phyloP scores from a whole-genome alignment of 2,888 invertebrate species.

The Taphrorychus bicolor region DNA sequence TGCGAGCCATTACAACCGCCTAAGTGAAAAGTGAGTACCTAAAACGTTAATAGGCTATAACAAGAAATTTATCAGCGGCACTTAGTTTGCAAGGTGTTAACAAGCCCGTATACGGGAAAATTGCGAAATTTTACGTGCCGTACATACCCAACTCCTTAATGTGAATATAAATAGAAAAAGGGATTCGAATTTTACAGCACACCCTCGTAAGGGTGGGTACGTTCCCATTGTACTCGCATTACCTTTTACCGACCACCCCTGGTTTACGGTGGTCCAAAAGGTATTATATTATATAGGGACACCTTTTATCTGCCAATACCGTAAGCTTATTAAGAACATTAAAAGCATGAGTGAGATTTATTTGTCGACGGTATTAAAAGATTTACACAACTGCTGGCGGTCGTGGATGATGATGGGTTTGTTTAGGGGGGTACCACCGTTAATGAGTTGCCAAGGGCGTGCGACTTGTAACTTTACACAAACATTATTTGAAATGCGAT shows the following conservation, averaged over 20 bases:
- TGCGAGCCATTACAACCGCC: not conserved
- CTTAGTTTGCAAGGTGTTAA: slow-evolving; percentile 29
- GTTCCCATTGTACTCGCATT: slow-evolving; percentile 32
- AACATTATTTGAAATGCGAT: slow-evolving; percentile 2
- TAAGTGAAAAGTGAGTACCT: slow-evolving; percentile 14
- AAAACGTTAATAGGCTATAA: slow-evolving; percentile 27
- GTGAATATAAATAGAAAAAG: not conserved
- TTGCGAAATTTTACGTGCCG: slow-evolving; percentile 24
- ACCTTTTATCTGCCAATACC: slow-evolving; percentile 31
- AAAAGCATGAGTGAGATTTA: slow-evolving; percentile 39
- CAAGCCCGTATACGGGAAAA: slow-evolving; percentile 29
- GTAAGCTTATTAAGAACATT: slow-evolving; percentile 33
- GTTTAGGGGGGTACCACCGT: slow-evolving; percentile 23
- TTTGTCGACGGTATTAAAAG: slow-evolving; percentile 38
- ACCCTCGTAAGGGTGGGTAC: not conserved
- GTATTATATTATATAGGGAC: too few relatives aligned
- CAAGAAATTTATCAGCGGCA: slow-evolving; percentile 24
- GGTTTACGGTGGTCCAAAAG: slow-evolving; percentile 23
- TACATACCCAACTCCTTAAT: slow-evolving; percentile 13
- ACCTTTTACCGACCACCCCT: slow-evolving; percentile 11
- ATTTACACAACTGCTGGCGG: slow-evolving; percentile 39
- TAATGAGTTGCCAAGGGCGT: slow-evolving; percentile 1
- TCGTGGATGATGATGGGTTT: slow-evolving; percentile 25
- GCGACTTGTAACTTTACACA: not conserved
- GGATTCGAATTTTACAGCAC: not conserved